A percentile compares a stretch with the other conserved stretches of the same genome.
These are phyloP conservation scores for Odontesthes bonariensis DNA, from an alignment of 2,113 vertebrate genomes.

Conservation along the genomic window DNA sequence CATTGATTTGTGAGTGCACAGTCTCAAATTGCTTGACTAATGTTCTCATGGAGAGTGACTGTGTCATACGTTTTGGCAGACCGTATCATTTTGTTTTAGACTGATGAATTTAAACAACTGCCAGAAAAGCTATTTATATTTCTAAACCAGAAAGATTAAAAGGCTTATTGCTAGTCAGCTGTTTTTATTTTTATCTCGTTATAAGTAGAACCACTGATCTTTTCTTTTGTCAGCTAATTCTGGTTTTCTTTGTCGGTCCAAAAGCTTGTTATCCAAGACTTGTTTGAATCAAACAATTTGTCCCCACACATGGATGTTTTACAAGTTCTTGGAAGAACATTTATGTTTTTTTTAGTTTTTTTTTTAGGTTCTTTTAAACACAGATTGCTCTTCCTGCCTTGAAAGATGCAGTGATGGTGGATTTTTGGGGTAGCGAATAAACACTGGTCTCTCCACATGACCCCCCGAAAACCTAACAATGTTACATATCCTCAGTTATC, in stretches of 20 bases:
- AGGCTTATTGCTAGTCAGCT: conserved; percentile 55
- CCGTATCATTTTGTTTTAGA: conserved; percentile 60
- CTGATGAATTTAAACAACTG: conserved; percentile 62
- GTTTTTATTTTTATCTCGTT: conserved; percentile 62
- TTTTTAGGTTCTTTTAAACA: conserved; percentile 4
- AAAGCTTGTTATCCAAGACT: conserved; percentile 36
- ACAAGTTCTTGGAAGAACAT: conserved; percentile 23
- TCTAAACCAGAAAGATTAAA: conserved; percentile 61
- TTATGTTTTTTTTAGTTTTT: background rate
- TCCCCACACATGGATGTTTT: conserved; percentile 39
- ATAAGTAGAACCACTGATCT: conserved; percentile 42
- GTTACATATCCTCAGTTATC: conserved; percentile 59
- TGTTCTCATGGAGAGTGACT: conserved; percentile 57
- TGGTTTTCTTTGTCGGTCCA: conserved; percentile 42
- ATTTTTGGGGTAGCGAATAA: conserved; percentile 9
- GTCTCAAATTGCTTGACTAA: conserved; percentile 74
- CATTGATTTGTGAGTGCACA: conserved; percentile 66
- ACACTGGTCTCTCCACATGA: conserved; percentile 54
- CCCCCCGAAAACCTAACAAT: conserved; percentile 74
- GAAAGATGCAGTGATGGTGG: conserved; percentile 38
- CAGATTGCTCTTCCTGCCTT: conserved; percentile 42
- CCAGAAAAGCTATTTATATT: conserved; percentile 59
- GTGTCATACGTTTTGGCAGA: conserved; percentile 70
- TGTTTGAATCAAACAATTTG: conserved; percentile 51
- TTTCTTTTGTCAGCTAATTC: conserved; percentile 56